A percentile compares a stretch with the other conserved stretches of the same genome.
Conservation (phyloP, 2,888 invertebrate genomes). For the Yponomeuta evonymella region DNA sequence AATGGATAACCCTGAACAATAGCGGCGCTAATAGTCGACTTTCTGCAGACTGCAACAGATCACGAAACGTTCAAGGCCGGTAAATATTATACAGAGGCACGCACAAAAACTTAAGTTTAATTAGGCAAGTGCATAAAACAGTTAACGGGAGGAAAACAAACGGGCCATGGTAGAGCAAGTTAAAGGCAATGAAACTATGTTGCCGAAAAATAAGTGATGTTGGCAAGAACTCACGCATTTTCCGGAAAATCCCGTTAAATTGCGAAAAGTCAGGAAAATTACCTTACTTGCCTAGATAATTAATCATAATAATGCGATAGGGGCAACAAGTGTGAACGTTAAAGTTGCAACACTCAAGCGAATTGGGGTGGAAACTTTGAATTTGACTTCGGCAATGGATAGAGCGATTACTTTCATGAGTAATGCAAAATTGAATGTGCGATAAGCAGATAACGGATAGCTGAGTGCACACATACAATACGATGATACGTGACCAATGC, state of each 20-base stretch:
- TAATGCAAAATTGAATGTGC: not conserved
- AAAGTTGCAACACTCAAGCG: constrained; percentile 30
- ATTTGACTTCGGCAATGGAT: constrained; percentile 28
- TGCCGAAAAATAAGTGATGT: not conserved
- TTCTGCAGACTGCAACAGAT: constrained; percentile 4
- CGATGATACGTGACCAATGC: constrained; percentile 39
- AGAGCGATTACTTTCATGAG: constrained; percentile 48
- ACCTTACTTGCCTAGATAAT: not conserved
- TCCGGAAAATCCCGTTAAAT: not conserved
- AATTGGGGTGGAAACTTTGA: constrained; percentile 61
- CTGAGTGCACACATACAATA: constrained; percentile 32
- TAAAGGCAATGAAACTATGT: not conserved
- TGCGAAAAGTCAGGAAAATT: not conserved
- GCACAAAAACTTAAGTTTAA: constrained; percentile 13
- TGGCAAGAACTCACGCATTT: not conserved
- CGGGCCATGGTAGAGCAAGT: too few species aligned
- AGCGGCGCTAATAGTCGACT: constrained; percentile 8
- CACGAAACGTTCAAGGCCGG: constrained; percentile 12
- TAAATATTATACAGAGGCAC: constrained; percentile 8
- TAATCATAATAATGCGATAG: not conserved
- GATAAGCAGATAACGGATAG: constrained; percentile 11
- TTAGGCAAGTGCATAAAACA: not conserved
- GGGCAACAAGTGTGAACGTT: not conserved
- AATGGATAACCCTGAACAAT: not conserved
- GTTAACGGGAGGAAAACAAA: not conserved